phyloP scores from a whole-genome alignment of 1,140 invertebrate species.

The Penaeus vannamei region DNA sequence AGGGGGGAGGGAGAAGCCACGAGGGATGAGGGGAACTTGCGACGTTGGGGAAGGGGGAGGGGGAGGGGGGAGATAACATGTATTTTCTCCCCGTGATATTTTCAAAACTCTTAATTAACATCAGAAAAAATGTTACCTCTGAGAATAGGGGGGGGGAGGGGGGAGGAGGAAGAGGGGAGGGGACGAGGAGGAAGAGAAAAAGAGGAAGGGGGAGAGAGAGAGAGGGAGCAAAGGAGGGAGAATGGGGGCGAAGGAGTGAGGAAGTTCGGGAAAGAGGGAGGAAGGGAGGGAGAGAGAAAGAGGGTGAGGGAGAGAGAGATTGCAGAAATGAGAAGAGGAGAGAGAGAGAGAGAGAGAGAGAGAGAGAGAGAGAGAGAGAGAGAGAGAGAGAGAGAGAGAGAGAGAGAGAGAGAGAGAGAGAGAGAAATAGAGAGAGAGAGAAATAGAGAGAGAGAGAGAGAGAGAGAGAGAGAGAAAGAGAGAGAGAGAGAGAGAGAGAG shows the following conservation, averaged over 20 bases:
- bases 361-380: conserved; percentile 27
- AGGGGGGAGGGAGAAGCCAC: too few relatives aligned
- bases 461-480: neutral
- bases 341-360: conserved; percentile 24
- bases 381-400: conserved; percentile 24
- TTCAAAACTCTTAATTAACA: too few relatives aligned
- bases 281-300: neutral
- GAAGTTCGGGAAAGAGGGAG: neutral
- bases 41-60: too few relatives aligned
- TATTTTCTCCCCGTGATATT: too few relatives aligned
- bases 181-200: too few relatives aligned
- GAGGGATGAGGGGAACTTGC: too few relatives aligned
- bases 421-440: neutral
- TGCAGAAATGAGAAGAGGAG: neutral
- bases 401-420: neutral
- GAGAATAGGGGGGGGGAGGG: too few relatives aligned
- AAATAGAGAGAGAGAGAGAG: neutral
- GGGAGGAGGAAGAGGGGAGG: too few relatives aligned
- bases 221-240: neutral
- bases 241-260: neutral
- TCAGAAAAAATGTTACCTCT: too few relatives aligned
- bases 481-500: neutral
- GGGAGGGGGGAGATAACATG: too few relatives aligned
- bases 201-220: too few relatives aligned
- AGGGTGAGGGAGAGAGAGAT: neutral